Evolutionary conservation across 2,113 vertebrate species (phyloP).

Genomic region (Parus major): DNA sequence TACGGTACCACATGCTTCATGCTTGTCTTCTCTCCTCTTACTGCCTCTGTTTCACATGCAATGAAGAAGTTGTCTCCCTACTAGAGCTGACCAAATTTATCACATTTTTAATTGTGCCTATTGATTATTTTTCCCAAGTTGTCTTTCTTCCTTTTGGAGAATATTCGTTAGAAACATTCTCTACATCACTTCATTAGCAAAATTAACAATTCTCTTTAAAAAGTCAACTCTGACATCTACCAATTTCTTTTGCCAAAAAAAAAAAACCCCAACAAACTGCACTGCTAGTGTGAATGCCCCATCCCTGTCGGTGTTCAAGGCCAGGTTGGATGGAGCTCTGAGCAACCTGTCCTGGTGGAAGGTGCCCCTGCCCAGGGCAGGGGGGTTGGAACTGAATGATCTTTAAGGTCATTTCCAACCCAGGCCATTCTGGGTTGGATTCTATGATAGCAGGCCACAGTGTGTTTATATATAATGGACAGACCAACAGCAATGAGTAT

Average conservation of each 20-base stretch:
- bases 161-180: not conserved
- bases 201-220: not conserved
- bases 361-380: not conserved
- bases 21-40: rapidly evolving
- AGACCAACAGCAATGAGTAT: not conserved
- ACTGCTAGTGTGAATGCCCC: too few relatives aligned
- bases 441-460: not conserved
- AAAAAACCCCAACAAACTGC: not conserved
- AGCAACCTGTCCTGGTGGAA: not conserved
- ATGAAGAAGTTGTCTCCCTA: not conserved
- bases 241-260: not conserved
- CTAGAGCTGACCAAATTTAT: not conserved
- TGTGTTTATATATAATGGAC: not conserved
- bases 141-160: not conserved
- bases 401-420: not conserved
- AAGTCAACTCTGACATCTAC: not conserved
- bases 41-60: rapidly evolving
- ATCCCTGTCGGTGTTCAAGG: not conserved
- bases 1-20: not conserved
- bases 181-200: not conserved
- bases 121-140: not conserved
- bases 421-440: not conserved
- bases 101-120: not conserved
- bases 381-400: not conserved
- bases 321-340: not conserved